These are phyloP conservation scores for Cavia aperea DNA, from an alignment of 2,113 vertebrate species.

Conservation along the genomic window DNA sequence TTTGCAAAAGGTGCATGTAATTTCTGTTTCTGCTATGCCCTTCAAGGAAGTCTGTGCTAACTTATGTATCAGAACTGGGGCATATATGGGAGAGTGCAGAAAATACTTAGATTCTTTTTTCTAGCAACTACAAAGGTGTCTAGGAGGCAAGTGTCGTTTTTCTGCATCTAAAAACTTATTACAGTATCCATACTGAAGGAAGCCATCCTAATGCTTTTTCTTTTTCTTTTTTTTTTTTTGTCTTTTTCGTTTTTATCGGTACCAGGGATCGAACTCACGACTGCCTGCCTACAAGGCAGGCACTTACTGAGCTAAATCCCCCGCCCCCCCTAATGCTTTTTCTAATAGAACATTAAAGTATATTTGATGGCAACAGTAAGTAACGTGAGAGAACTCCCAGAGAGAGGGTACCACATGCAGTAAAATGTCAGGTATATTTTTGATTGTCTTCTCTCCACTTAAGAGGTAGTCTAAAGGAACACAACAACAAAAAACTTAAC, in stretches of 20 bases:
- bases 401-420: background rate
- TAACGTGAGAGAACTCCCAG: conserved; percentile 3
- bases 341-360: conserved; percentile 14
- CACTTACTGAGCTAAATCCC: too few species aligned
- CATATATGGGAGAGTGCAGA: background rate
- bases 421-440: background rate
- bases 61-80: background rate
- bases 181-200: background rate
- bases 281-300: too few species aligned
- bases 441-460: background rate
- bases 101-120: conserved; percentile 11
- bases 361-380: background rate
- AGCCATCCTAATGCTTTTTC: background rate
- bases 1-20: background rate
- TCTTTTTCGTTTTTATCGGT: too few species aligned
- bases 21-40: background rate
- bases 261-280: too few species aligned
- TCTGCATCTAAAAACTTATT: background rate
- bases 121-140: background rate
- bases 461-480: background rate
- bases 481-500: background rate
- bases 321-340: background rate
- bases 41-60: background rate
- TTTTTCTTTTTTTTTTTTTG: background rate
- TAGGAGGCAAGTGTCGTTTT: background rate